Evolutionary conservation across 2,113 vertebrate species (phyloP).

Genomic region (Anoplopoma fimbria): DNA sequence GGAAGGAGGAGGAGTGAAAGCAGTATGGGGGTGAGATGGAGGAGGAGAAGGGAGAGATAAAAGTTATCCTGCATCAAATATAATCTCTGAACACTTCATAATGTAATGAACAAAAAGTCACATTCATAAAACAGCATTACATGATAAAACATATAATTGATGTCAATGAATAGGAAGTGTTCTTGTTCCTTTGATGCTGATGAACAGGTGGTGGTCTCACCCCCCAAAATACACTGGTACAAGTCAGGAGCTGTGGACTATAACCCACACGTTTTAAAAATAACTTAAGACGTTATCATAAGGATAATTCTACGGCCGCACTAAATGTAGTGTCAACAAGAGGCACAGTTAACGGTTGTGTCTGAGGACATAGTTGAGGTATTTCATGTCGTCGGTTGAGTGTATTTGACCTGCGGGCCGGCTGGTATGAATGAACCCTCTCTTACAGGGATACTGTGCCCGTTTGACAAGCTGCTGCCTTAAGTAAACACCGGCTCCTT

Average conservation of each 20-base stretch:
- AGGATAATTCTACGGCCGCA: conserved; percentile 1
- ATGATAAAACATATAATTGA: background rate
- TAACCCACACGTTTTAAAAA: conserved; percentile 6
- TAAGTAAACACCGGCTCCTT: conserved; percentile 89
- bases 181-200: conserved; percentile 15
- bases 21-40: conserved; percentile 10
- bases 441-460: conserved; percentile 87
- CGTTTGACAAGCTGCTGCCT: conserved; percentile 90
- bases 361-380: conserved; percentile 43
- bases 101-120: background rate
- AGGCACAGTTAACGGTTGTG: conserved; percentile 48
- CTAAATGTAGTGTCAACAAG: conserved; percentile 42
- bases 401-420: conserved; percentile 73
- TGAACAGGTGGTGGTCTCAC: conserved; percentile 34
- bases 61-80: conserved; percentile 51
- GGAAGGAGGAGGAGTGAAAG: conserved; percentile 47
- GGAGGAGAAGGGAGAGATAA: conserved; percentile 30
- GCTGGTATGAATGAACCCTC: conserved; percentile 88
- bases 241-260: conserved; percentile 18
- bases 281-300: background rate
- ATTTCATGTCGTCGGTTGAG: conserved; percentile 59
- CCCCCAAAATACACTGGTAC: background rate
- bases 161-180: background rate
- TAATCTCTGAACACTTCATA: conserved; percentile 13
- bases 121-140: background rate